Evolutionary conservation across 1,140 invertebrate species (phyloP), one percentile per base, ranked within the genome.

Genomic region (Cardiocondyla obscurior): DNA sequence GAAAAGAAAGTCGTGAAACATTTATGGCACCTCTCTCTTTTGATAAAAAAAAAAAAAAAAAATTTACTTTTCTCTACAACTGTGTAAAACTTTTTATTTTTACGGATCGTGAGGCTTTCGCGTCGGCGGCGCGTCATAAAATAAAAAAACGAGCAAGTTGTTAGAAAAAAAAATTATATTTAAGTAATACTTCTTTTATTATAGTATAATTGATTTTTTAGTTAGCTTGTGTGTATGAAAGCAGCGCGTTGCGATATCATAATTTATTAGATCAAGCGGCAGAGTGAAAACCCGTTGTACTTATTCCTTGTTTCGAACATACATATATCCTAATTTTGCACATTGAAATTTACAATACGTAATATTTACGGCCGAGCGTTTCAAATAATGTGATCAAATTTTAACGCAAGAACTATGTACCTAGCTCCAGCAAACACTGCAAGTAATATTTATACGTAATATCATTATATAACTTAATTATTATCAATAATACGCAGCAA

Each of bases 1-100:
- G 39, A 49, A 88, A 87, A 85, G 72, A 85, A 79, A 82, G 83
- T 87, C 65, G 82, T 87, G 85, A 88, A 88, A 88, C 85, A 85
- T 88, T 87, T 65, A 85, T 70, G 74, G n/a, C 6, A 6, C 22
- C 53, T 16, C 46, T 53, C 10, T 8, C 51, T 42, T 62, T 60
- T 51, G 0, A 44, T 16, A 39, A 30, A 16, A 74, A 46, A 46
- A n/a, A 10, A n/a, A 39, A 30, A 16, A 74, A 46, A 46, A n/a
- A 10, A 22, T 42, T 46, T 25, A 1, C 42, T 57, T 25, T 55
- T 46, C 28, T 33, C 55, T 60, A 51, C 8, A 53, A 39, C 19
- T 10, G 65, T 25, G 28, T 22, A 10, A 70, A 86, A 86, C 73
- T 87, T 81, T 74, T 73, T 81, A 51, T 62, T 83, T 74, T 84